A percentile compares a stretch with the other conserved stretches of the same genome.
phyloP scores from a whole-genome alignment of 2,888 invertebrate species.

The Cryptops parisi region DNA sequence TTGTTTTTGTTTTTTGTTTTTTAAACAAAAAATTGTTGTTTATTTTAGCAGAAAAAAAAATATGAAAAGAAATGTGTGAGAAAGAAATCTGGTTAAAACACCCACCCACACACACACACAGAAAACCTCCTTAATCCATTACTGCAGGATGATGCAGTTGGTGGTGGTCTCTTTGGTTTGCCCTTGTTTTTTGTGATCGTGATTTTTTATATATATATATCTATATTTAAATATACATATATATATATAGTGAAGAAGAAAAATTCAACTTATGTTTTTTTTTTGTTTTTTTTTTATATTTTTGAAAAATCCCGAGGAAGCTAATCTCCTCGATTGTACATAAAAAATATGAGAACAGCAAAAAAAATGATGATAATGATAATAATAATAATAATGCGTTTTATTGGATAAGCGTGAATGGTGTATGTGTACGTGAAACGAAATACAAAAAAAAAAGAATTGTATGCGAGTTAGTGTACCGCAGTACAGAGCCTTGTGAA shows the following conservation, averaged over 20 bases:
- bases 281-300: no score
- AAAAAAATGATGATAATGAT: no score
- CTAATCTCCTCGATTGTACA: neutral
- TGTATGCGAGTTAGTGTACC: neutral
- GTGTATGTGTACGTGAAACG: neutral
- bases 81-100: neutral
- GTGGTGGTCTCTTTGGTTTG: neutral
- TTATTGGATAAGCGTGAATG: constrained; percentile 1
- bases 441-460: neutral
- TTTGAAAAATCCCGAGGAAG: neutral
- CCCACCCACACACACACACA: neutral
- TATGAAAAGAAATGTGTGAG: neutral
- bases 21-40: neutral
- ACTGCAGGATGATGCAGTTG: neutral
- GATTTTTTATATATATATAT: neutral
- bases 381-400: no score
- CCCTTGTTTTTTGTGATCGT: neutral
- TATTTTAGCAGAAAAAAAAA: neutral
- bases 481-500: neutral
- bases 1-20: neutral
- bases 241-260: no score
- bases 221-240: no score
- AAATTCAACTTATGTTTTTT: no score
- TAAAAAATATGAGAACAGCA: no score
- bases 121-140: neutral